Evolutionary conservation across 64 coral and sea anemone species (phyloP).

Genomic region (Orbicella faveolata): DNA sequence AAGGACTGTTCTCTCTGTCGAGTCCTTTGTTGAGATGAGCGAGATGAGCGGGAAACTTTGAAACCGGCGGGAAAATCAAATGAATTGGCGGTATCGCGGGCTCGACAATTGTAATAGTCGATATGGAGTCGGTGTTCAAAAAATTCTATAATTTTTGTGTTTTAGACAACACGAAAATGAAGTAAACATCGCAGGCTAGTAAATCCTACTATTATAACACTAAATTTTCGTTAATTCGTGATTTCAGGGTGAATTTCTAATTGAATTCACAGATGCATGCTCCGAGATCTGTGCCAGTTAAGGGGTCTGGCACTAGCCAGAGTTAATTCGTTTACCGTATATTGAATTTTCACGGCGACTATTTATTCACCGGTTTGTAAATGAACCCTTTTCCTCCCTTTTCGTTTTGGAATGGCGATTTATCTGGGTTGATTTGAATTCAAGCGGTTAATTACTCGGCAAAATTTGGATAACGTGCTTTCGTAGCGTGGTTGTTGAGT

Average conservation of each 20-base stretch:
- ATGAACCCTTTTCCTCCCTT: not conserved
- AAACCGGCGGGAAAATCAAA: constrained; percentile 69
- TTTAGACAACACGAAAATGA: not conserved
- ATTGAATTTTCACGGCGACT: not conserved
- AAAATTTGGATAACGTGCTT: not conserved
- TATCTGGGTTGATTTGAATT: not conserved
- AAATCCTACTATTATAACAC: not conserved
- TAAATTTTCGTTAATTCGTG: not conserved
- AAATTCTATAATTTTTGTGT: not conserved
- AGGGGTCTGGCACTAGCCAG: constrained; percentile 9
- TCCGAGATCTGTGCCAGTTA: no score
- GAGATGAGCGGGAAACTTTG: constrained; percentile 57
- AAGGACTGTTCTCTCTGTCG: not conserved
- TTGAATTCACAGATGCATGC: not conserved
- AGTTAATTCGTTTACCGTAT: not conserved
- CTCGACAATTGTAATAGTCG: not conserved
- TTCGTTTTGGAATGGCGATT: not conserved
- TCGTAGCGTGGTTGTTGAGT: not conserved
- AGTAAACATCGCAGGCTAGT: not conserved
- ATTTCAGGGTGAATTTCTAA: not conserved
- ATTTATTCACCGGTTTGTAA: not conserved
- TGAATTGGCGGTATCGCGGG: not conserved
- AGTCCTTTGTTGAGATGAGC: constrained; percentile 7
- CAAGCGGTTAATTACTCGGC: not conserved
- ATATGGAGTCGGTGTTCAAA: not conserved